Evolutionary conservation across 2,888 invertebrate species (phyloP).

Genomic region (Catocala fraxini): DNA sequence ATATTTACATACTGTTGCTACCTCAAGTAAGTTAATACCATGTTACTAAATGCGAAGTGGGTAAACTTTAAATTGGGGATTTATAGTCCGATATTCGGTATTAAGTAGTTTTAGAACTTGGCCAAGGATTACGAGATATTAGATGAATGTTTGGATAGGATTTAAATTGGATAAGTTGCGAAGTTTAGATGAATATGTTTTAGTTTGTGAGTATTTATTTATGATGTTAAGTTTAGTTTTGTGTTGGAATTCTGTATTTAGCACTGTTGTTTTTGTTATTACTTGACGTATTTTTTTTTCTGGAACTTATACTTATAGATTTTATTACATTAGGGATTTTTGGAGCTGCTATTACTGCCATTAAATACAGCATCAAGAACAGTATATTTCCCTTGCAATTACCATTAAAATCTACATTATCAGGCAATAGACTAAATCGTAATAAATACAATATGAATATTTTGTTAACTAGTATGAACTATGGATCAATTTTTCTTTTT

Average conservation of each 20-base stretch:
- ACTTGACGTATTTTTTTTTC: too few species aligned
- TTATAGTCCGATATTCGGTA: slow-evolving; percentile 22
- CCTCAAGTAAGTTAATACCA: slow-evolving; percentile 8
- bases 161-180: slow-evolving; percentile 37
- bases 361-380: too few species aligned
- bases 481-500: too few species aligned
- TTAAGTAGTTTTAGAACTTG: slow-evolving; percentile 29
- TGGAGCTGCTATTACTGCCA: too few species aligned
- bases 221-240: neutral
- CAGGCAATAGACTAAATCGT: too few species aligned
- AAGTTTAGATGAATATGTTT: slow-evolving; percentile 13
- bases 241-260: too few species aligned
- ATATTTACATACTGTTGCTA: slow-evolving; percentile 21
- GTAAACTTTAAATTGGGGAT: slow-evolving; percentile 38
- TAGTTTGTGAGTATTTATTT: neutral
- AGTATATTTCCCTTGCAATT: too few species aligned
- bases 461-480: too few species aligned
- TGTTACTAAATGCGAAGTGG: slow-evolving; percentile 14
- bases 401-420: too few species aligned
- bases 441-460: too few species aligned
- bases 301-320: too few species aligned
- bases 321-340: too few species aligned
- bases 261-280: neutral
- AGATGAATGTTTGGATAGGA: slow-evolving; percentile 12
- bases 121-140: slow-evolving; percentile 3